Evolutionary conservation across 2,113 vertebrate species (phyloP).

Genomic region (Colistium nudipinnis): DNA sequence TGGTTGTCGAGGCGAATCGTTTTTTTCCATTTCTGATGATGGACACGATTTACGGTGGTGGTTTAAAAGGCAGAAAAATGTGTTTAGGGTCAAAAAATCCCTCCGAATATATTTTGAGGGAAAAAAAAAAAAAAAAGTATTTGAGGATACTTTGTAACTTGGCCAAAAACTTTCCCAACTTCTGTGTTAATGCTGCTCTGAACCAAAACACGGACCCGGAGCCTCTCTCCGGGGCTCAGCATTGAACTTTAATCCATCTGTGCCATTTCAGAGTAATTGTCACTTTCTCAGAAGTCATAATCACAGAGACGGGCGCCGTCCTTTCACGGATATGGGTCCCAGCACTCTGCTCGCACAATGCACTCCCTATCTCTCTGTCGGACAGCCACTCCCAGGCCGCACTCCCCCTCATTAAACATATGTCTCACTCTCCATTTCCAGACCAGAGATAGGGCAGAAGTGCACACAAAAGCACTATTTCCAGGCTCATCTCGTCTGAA

Average conservation of each 20-base stretch:
- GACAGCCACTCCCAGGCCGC: constrained; percentile 43
- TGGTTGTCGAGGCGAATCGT: too few species aligned
- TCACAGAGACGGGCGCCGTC: constrained; percentile 45
- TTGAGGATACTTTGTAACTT: neutral
- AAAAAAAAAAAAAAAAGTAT: too few species aligned
- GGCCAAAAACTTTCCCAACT: constrained; percentile 18
- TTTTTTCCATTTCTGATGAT: neutral
- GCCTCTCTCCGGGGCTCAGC: constrained; percentile 41
- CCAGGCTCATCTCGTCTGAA: constrained; percentile 72
- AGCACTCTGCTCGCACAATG: constrained; percentile 40
- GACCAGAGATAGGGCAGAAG: constrained; percentile 71
- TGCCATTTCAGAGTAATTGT: constrained; percentile 64
- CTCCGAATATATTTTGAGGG: too few species aligned
- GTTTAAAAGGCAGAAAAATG: neutral
- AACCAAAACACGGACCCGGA: constrained; percentile 23
- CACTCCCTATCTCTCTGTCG: constrained; percentile 38
- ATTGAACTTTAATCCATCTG: constrained; percentile 61
- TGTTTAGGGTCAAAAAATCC: too few species aligned
- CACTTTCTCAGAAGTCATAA: constrained; percentile 57
- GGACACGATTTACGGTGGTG: neutral
- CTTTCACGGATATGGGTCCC: constrained; percentile 54
- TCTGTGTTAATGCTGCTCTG: constrained; percentile 50
- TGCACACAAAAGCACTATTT: constrained; percentile 81
- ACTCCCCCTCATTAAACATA: constrained; percentile 83
- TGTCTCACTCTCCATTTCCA: constrained; percentile 80